Evolutionary conservation across 2,797 vertebrate genomes (phyloP), one percentile per base, ranked within the genome.

Genomic region (Pempheris klunzingeri): DNA sequence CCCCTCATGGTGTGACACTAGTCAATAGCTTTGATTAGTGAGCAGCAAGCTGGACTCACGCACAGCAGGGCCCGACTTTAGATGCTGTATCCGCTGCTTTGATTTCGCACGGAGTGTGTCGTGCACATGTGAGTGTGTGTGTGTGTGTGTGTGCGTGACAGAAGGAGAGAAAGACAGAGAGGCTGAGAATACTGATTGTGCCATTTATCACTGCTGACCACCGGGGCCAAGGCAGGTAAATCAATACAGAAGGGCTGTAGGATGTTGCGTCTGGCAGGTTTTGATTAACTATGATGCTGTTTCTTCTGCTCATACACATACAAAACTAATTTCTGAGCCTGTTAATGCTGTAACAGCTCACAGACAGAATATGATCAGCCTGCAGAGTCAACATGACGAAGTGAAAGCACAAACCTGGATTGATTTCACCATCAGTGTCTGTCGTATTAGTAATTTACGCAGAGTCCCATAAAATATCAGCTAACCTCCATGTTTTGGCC

Each of bases 1-100:
- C 77, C 77, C 82, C 80, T 85, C 74, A 41, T 88, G 83, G 78
- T 80, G 89, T 87, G 90, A 92, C 92, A 90, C 77, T 77, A 74
- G 78, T 94, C 94, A 81, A 93, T 95, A 90, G 75, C 90, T 94
- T 93, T 94, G 93, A 95, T 93, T 91, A 86, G 77, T 32, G 4
- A 73, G 69, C 71, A 62, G 81, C 74, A 62, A 81, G 80, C 80
- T 86, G 90, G 83, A 89, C 83, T 84, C 71, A 46, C 41, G 13
- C 86, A 69, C 90, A 86, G 87, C 81, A 44, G 84, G 74, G 49
- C 49, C 87, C 76, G 83, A 70, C 83, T 72, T 63, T 69, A 80
- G 54, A 64, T 18, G 71, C 85, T 55, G 71, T 24, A 22, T 65
- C 66, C 30, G 8, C 71, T 3, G 77, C 86, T 91, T 90, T 91